Base-by-base conservation (phyloP, 2,888 invertebrate species). In the Mimachlamys varia region DNA sequence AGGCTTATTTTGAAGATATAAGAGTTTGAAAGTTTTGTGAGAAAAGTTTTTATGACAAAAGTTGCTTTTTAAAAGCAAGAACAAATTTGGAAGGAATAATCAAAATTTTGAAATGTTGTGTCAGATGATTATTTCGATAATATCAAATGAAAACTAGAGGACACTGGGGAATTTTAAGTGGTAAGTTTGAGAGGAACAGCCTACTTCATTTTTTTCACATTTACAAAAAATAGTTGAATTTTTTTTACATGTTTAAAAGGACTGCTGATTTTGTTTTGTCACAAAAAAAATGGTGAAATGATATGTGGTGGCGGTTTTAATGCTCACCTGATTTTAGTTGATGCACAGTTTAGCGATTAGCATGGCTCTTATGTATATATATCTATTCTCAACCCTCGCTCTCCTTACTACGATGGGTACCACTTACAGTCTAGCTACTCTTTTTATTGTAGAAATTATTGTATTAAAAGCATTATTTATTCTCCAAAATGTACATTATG, bases 151-250 rank as follows among this genome's bases (percentile, higher is more conserved):
- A n/a, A n/a, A n/a, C n/a, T n/a, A n/a, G n/a, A n/a, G n/a, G n/a
- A n/a, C n/a, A n/a, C n/a, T n/a, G n/a, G n/a, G n/a, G n/a, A n/a
- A n/a, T n/a, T n/a, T 53, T 53, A 53, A 22, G 88, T 33, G 89
- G 88, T 91, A 50, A 89, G 90, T 62, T 50, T 53, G 55, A 50
- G 27, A 50, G n/a, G 50, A 53, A 89, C 0, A 62, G 33, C 17
- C 50, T 76, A 38, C 58, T 15, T 2, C 53, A 53, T 53, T 53
- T 53, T 15, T 17, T 1, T 22, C 58, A 49, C 38, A 88, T 37
- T 53, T 37, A 88, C 37, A 88, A 44, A 2, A 17, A 37, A 87
- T 13, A 87, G n/a, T n/a, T n/a, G n/a, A n/a, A n/a, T n/a, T n/a
- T n/a, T n/a, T n/a, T n/a, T n/a, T n/a, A n/a, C n/a, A n/a, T n/a